Base-by-base conservation (phyloP, 2,888 invertebrate species). In the Chymomyza caudatula region DNA sequence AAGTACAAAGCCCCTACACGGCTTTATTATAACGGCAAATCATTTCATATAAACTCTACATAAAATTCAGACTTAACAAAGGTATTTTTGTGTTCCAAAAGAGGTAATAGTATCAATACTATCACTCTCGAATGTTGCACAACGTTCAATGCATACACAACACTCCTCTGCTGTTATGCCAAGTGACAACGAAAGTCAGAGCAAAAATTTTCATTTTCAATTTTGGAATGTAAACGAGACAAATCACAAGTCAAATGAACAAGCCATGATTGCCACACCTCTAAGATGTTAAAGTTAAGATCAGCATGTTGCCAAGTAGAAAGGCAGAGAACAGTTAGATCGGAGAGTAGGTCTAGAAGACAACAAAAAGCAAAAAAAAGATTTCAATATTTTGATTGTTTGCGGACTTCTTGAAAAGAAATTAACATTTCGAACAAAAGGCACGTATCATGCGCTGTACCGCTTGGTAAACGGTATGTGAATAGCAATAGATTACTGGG, bases 341-440 rank as follows among this genome's bases (percentile, higher is more conserved):
- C 20, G 44, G 23, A n/a, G n/a, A n/a, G n/a, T n/a, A n/a, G 47
- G 17, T 47, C 19, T 5, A 47, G 29, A 47, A 77, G 74, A 77
- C 60, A 66, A 55, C 69, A 60, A 43, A 19, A 43, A 22, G 6
- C 6, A 25, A 25, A 25, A 6, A 25, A 25, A 15, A 73, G 60
- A 74, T 65, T 59, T 69, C 69, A 47, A 55, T 55, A 42, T 55
- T 55, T 55, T 63, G 64, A 73, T 65, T 73, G 73, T 63, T 55
- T 4, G 60, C 73, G 43, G 37, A 65, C 76, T 73, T 74, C 73
- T 56, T 71, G 67, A 63, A 69, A 65, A 67, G 65, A 69, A 78
- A 80, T 80, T 85, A 85, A 69, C 83, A 80, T 80, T 79, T 82
- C 51, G 51, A 61, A 66, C 65, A 43, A 65, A 69, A 65, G 75